Evolutionary conservation across 2,113 vertebrate genomes (phyloP).

Genomic region (Phyllostomus discolor): DNA sequence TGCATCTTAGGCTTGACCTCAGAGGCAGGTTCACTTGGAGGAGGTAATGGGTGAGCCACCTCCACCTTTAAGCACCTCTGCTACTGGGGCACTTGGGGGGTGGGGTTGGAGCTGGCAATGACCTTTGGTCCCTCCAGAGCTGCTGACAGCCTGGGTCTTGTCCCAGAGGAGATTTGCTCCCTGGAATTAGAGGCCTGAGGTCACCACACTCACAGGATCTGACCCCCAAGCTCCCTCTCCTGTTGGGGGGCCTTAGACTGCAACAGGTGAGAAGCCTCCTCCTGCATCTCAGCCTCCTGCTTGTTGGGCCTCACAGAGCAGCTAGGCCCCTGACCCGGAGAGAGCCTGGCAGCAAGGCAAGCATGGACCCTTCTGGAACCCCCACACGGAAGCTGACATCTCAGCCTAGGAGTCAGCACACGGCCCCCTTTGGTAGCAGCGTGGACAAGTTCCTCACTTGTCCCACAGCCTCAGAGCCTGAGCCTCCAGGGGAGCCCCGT

Average conservation of each 20-base stretch:
- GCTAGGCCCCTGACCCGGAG: neutral
- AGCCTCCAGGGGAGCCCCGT: neutral
- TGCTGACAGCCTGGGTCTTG: neutral
- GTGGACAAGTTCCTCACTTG: neutral
- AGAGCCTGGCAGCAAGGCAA: neutral
- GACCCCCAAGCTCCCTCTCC: too few species aligned
- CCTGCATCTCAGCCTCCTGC: neutral
- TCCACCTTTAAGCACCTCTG: neutral
- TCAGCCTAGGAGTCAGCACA: neutral
- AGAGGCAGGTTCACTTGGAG: neutral
- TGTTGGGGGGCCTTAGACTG: neutral
- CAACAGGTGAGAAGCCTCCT: neutral
- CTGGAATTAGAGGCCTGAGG: neutral
- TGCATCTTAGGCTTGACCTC: neutral
- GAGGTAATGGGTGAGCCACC: neutral
- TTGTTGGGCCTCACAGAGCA: neutral
- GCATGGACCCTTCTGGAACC: neutral
- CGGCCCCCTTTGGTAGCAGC: too few species aligned
- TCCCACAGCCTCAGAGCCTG: too few species aligned
- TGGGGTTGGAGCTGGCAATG: too few species aligned
- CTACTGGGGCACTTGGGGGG: too few species aligned
- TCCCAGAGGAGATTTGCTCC: neutral
- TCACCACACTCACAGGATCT: neutral
- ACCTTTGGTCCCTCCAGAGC: neutral
- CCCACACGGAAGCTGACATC: neutral